These are phyloP conservation scores for Chrysaora quinquecirrha DNA, from an alignment of 30 jellyfish, hydroid and myxozoan species.

Conservation along the genomic window DNA sequence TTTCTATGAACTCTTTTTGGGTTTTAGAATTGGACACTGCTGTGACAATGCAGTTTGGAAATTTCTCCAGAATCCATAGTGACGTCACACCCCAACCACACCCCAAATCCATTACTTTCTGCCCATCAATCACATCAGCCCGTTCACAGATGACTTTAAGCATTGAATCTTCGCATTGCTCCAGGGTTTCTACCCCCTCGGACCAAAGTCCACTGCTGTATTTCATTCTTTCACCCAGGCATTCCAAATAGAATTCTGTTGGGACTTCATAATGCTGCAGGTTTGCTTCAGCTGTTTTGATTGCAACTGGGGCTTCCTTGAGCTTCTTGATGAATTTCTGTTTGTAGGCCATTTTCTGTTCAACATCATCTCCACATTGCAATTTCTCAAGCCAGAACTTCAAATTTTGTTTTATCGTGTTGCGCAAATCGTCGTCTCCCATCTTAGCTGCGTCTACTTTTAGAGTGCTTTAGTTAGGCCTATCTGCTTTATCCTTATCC, in stretches of 20 bases:
- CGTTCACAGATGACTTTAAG: constrained; percentile 70
- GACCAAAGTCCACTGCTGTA: constrained; percentile 79
- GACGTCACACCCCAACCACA: constrained; percentile 96
- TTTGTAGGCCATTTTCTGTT: constrained; percentile 65
- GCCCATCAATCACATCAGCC: constrained; percentile 70
- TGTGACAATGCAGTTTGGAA: constrained; percentile 67
- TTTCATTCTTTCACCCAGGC: constrained; percentile 83
- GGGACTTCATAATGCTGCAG: constrained; percentile 90
- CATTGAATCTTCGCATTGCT: constrained; percentile 77
- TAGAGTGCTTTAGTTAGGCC: no score
- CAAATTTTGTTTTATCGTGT: constrained; percentile 54
- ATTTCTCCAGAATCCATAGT: constrained; percentile 72
- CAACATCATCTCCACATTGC: constrained; percentile 82
- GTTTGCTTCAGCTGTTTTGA: constrained; percentile 72
- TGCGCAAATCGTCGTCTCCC: constrained; percentile 73
- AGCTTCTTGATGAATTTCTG: constrained; percentile 42
- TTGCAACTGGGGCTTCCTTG: constrained; percentile 71
- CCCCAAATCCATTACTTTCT: constrained; percentile 83
- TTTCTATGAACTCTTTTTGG: constrained; percentile 65
- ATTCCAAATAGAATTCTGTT: constrained; percentile 68
- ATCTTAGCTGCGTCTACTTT: no score
- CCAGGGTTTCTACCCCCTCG: constrained; percentile 43
- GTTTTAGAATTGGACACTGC: constrained; percentile 80
- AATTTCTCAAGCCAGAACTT: constrained; percentile 59
- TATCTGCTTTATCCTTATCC: no score